These are phyloP conservation scores for Eptesicus fuscus DNA, from an alignment of 2,113 vertebrate species.

Conservation along the genomic window DNA sequence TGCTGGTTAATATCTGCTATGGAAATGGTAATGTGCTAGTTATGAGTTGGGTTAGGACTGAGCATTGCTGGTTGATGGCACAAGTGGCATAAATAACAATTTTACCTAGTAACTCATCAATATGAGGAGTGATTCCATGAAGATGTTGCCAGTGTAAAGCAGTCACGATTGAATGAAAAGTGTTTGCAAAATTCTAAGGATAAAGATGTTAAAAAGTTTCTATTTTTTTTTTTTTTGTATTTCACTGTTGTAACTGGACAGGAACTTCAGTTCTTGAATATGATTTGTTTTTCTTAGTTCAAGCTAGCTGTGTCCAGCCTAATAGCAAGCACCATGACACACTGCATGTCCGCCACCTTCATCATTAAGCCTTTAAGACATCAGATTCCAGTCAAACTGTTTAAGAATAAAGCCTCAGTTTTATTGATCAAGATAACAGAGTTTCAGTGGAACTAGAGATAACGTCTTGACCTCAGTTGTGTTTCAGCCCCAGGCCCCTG, in stretches of 20 bases:
- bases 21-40: constrained; percentile 48
- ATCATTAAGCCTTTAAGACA: background rate
- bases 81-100: constrained; percentile 50
- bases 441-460: background rate
- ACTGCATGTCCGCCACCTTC: background rate
- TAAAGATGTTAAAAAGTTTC: background rate
- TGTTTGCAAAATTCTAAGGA: background rate
- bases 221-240: constrained; percentile 36
- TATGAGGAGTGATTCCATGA: background rate
- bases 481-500: background rate
- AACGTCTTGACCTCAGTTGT: background rate
- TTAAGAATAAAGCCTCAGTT: background rate
- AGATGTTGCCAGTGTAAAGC: constrained; percentile 50
- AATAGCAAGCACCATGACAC: background rate
- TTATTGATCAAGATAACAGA: background rate
- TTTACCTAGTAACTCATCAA: constrained; percentile 25
- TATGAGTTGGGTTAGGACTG: constrained; percentile 21
- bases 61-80: constrained; percentile 30
- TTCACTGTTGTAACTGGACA: background rate
- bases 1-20: constrained; percentile 70
- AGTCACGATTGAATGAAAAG: constrained; percentile 15
- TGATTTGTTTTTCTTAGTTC: background rate
- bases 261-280: background rate
- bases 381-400: background rate
- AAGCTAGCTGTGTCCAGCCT: too few relatives aligned